These are phyloP conservation scores for Perithous albicinctus DNA, from an alignment of 2,888 invertebrate species.

Conservation along the genomic window DNA sequence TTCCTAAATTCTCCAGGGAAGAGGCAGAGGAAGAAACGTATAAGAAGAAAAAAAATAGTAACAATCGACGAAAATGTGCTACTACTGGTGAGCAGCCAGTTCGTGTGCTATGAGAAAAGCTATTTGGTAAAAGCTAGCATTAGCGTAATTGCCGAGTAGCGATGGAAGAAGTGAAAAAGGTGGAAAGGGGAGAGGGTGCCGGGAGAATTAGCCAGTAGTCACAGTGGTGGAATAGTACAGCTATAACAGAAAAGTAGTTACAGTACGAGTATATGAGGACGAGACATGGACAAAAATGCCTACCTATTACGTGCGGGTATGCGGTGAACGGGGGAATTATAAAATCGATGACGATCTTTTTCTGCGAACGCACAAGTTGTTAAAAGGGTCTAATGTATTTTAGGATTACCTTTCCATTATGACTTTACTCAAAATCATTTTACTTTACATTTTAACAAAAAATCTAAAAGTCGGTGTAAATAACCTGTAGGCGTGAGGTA, in stretches of 20 bases:
- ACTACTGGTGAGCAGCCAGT: constrained; percentile 5
- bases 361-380: constrained; percentile 9
- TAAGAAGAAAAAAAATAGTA: constrained; percentile 2
- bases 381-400: background rate
- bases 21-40: too few relatives aligned
- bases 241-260: background rate
- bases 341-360: constrained; percentile 17
- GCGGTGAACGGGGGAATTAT: constrained; percentile 19
- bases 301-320: constrained; percentile 10
- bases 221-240: constrained; percentile 12
- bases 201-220: background rate
- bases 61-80: constrained; percentile 32
- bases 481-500: too few relatives aligned
- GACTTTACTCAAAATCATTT: background rate
- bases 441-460: too few relatives aligned
- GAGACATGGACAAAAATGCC: constrained; percentile 25
- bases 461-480: too few relatives aligned
- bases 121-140: constrained; percentile 46
- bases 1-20: too few relatives aligned
- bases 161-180: constrained; percentile 21
- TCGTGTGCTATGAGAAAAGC: constrained; percentile 27
- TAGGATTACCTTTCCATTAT: too few relatives aligned
- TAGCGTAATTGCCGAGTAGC: constrained; percentile 42
- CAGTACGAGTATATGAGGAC: background rate
- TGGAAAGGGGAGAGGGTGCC: background rate